Conservation (phyloP, 2,113 vertebrate genomes). For the Lichenostomus cassidix region DNA sequence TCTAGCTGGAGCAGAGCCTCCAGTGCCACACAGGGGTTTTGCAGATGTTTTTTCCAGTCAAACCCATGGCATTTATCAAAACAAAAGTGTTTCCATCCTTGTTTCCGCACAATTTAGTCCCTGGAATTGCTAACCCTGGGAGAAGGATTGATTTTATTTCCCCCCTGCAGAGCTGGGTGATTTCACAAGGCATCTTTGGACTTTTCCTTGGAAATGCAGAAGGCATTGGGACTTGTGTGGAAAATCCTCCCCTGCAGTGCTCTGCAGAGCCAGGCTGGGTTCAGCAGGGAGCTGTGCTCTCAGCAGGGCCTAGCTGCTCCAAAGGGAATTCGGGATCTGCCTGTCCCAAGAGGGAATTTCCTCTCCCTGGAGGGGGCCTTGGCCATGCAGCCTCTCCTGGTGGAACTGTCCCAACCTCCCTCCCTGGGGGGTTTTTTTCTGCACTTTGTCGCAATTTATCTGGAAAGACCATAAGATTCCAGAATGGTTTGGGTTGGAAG, state of each 20-base stretch:
- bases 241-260: neutral
- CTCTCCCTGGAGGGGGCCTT: neutral
- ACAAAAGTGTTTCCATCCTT: neutral
- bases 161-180: neutral
- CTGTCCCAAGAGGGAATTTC: neutral
- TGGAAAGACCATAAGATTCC: neutral
- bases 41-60: neutral
- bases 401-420: neutral
- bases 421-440: fast-evolving
- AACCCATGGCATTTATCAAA: neutral
- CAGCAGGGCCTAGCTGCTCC: neutral
- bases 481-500: too few relatives aligned
- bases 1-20: neutral
- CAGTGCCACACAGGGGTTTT: neutral
- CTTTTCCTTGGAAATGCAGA: neutral
- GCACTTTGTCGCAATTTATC: fast-evolving
- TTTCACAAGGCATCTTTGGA: neutral
- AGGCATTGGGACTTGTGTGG: fast-evolving
- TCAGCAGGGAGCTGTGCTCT: neutral
- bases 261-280: fast-evolving
- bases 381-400: fast-evolving
- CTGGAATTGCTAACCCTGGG: neutral
- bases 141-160: neutral
- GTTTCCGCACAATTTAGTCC: neutral
- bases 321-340: neutral